Conservation (phyloP, 1,140 invertebrate genomes). For the Mesaphorura yosii region DNA sequence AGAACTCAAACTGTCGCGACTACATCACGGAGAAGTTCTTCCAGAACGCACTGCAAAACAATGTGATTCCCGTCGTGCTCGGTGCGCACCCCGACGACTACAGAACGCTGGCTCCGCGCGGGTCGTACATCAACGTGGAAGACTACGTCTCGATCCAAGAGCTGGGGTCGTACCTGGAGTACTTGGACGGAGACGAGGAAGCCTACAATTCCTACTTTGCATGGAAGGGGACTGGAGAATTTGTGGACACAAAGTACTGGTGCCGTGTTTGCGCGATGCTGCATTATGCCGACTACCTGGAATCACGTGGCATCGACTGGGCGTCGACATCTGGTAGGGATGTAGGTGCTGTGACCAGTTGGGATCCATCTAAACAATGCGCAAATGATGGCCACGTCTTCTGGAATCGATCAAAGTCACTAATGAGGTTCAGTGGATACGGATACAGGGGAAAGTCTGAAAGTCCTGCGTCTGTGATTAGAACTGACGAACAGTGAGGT, state of each 20-base stretch:
- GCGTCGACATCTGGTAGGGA: no score
- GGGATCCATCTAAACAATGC: no score
- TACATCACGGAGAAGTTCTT: slow-evolving; percentile 96
- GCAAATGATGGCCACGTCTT: no score
- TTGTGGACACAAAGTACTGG: slow-evolving; percentile 26
- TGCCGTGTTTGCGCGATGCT: slow-evolving; percentile 31
- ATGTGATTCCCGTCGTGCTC: slow-evolving; percentile 58
- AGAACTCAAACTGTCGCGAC: slow-evolving; percentile 90
- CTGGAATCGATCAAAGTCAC: no score
- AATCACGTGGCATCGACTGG: no score
- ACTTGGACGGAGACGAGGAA: slow-evolving; percentile 36
- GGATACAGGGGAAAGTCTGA: no score
- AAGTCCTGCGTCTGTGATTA: no score
- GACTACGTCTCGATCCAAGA: slow-evolving; percentile 40
- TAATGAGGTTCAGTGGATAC: no score
- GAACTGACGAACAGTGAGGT: no score
- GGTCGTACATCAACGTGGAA: slow-evolving; percentile 51
- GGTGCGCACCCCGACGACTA: slow-evolving; percentile 44
- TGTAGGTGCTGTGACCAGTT: no score
- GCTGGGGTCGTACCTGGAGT: slow-evolving; percentile 41
- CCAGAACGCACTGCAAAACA: slow-evolving; percentile 66
- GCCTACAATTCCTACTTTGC: slow-evolving; percentile 32
- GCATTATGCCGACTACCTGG: slow-evolving; percentile 22
- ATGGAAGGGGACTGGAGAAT: slow-evolving; percentile 32
- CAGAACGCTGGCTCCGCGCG: slow-evolving; percentile 45